Evolutionary conservation across 1,140 invertebrate species (phyloP).

Genomic region (Drosophila tropicalis): DNA sequence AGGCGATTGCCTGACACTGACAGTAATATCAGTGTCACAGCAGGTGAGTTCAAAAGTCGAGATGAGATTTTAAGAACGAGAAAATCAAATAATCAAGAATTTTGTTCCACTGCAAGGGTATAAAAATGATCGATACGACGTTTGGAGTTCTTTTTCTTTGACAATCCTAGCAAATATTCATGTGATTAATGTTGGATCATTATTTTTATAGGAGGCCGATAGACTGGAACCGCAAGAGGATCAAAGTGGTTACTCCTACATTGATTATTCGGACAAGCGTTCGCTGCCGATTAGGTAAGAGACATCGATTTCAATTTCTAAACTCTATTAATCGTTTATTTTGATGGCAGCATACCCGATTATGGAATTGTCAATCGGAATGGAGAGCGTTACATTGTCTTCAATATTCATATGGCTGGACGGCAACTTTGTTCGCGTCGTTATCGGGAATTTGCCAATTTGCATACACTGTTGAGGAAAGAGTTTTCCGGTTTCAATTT

Average conservation of each 20-base stretch:
- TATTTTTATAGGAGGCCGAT: conserved; percentile 88
- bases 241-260: conserved; percentile 93
- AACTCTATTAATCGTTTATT: no score
- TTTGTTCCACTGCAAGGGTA: no score
- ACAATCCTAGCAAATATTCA: no score
- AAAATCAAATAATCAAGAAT: background rate
- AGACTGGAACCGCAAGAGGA: conserved; percentile 94
- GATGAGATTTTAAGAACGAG: no score
- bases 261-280: conserved; percentile 99
- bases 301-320: no score
- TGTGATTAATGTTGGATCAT: background rate
- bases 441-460: conserved; percentile 96
- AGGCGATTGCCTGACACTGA: conserved; percentile 96
- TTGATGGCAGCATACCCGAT: conserved; percentile 92
- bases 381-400: conserved; percentile 97
- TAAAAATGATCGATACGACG: no score
- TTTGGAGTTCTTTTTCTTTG: no score
- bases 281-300: conserved; percentile 93
- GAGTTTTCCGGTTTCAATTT: conserved; percentile 99
- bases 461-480: conserved; percentile 95
- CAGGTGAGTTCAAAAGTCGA: conserved; percentile 70
- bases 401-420: conserved; percentile 99
- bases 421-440: conserved; percentile 97
- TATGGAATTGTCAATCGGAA: conserved; percentile 91
- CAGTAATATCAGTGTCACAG: conserved; percentile 97